Evolutionary conservation across 2,888 invertebrate species (phyloP), one percentile per base, ranked within the genome.

Genomic region (Apamea crenata): DNA sequence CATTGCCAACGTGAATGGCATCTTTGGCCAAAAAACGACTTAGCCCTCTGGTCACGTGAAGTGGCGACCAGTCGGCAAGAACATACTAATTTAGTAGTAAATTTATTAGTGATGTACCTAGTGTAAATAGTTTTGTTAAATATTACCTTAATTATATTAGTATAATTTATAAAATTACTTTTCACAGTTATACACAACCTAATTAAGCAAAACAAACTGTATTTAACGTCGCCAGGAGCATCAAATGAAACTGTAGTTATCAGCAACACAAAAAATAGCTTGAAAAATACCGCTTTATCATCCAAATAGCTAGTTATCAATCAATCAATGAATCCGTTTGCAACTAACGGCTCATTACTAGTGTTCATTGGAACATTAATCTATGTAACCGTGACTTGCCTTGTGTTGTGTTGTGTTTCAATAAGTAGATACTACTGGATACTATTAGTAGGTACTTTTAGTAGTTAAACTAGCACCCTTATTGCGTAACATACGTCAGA

Each of bases 321-420:
- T 77, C 72, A 65, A 78, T 66, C 59, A 78, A 69, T 56, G 7
- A 59, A 40, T 81, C 29, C n/a, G 16, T 50, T 71, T 74, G 53
- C 36, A 73, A 74, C 25, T 70, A 69, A 83, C 65, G 70, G 84
- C 14, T 78, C 73, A 78, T 82, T 66, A 81, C 70, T 81, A 53
- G 14, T 53, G n/a, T 74, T 50, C 40, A 29, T 70, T 56, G 25
- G 16, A 53, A 63, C 53, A 56, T 81, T 32, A 40, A 81, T 61
- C 25, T 66, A 56, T 44, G 36, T 67, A 12, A 75, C n/a, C 53
- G 61, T 61, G 81, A 70, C 65, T 66, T 66, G 59, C 10, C 10
- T 69, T 66, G 14, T 21, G 6, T 29, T 29, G 21, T 21, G 10
- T 53, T 47, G 21, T 29, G 18, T 53, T 40, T 65, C 18, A 21